Evolutionary conservation across 2,113 vertebrate species (phyloP), one percentile per base, ranked within the genome.

Genomic region (Acanthochromis polyacanthus): DNA sequence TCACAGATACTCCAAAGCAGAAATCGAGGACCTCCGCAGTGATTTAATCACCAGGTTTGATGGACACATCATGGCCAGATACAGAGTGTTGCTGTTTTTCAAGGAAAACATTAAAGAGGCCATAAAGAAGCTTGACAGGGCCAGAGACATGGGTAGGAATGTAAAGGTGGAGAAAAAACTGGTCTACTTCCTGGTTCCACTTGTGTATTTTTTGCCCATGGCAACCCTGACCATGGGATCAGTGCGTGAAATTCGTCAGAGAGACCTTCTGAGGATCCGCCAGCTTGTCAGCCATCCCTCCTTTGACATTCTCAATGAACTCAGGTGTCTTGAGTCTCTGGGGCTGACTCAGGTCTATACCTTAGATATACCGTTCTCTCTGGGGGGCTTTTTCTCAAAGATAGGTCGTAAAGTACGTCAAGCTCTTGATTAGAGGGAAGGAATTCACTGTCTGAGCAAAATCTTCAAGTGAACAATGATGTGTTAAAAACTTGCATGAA

Each of bases 301-400:
- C 16, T 71, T 12, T 5, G 80, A 86, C 43, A 64, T 55, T 12
- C 0, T 50, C 1, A 20, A 0, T 60, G 90, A 91, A 56, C 25
- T 90, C 0, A 0, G 0, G 0, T n/a, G 46, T 30, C 75, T 93
- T 15, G 0, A 64, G 19, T 84, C 78, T 52, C 43, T 92, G 17
- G 90, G 92, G 2, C 17, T 93, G 28, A 86, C 66, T 70, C 59
- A 68, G 25, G 1, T 89, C 16, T 91, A 86, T 38, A 55, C 28
- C 1, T 45, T 89, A 52, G 53, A 89, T 4, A 70, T 32, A 22
- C 0, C 2, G 1, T 72, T 58, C 48, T 84, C 48, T 15, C 3
- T 80, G 4, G 1, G n/a, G 10, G 56, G 61, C 10, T 56, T 75
- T 59, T 63, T 90, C 4, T 75, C 62, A 57, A 87, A 57, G 62